Conservation (phyloP, 92 coral and sea anemone species). For the Metridium senile region DNA sequence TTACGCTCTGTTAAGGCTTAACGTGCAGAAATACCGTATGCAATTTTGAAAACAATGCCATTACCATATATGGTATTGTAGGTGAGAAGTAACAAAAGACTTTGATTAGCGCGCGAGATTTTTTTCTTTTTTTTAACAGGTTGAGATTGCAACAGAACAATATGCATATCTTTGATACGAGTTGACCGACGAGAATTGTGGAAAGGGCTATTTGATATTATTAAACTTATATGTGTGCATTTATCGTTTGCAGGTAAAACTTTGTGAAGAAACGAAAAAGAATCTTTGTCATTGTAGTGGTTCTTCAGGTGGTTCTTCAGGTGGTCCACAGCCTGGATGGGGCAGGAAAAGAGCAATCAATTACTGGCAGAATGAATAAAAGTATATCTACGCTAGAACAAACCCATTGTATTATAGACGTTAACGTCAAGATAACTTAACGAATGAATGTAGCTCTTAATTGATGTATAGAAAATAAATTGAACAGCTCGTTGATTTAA, state of each 20-base stretch:
- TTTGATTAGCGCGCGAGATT: no score
- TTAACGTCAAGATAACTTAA: no score
- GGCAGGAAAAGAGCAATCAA: not conserved
- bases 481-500: no score
- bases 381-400: not conserved
- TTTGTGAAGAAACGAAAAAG: constrained; percentile 11
- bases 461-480: no score
- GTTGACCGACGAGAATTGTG: not conserved
- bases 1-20: no score
- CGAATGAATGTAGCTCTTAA: no score
- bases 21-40: no score
- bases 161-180: not conserved
- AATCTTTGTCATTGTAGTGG: not conserved
- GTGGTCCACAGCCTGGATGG: not conserved
- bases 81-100: no score
- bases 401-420: not conserved
- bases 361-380: constrained; percentile 2
- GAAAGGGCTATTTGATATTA: not conserved
- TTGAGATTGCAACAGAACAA: no score
- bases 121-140: no score
- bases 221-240: not conserved
- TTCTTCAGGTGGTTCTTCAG: not conserved
- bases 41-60: no score
- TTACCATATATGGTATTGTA: no score
- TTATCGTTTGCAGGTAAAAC: not conserved